Base-by-base conservation (phyloP, 2,113 vertebrate genomes). In the Colistium nudipinnis region DNA sequence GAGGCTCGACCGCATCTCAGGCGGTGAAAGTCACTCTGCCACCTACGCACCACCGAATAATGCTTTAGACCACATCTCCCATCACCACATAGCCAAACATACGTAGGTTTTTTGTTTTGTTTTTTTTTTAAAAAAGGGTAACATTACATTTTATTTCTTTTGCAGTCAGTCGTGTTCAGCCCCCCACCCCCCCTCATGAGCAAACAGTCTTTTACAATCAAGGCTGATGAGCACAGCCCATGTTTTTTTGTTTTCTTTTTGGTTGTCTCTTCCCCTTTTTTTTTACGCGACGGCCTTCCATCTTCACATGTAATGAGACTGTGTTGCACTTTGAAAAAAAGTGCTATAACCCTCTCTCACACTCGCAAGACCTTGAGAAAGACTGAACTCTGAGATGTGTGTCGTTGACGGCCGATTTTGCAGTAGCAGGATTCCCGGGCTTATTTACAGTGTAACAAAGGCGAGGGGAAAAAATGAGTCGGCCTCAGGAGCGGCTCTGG, bases 401-500 rank as follows among this genome's bases (percentile, higher is more conserved):
- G 74, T 55, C 44, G 70, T 70, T 61, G 70, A 67, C 60, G 11
- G 56, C 51, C 41, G 41, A 20, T 71, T 76, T 72, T 72, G 73
- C 66, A 53, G 81, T 60, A 52, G 63, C 56, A 69, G 62, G 62
- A 24, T 49, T 70, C 8, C n/a, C 16, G 60, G 63, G n/a, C n/a
- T 72, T 80, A 86, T 90, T 76, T 89, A 86, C 90, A 90, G 65
- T 28, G 64, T 55, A 57, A 43, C 52, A 53, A 31, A 52, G 44
- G 38, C 39, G 3, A 17, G 33, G 47, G 10, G 38, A 2, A 6
- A n/a, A n/a, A n/a, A n/a, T n/a, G n/a, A 60, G 12, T 39, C 9
- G 7, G n/a, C 70, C 87, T 96, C 93, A 96, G 75, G 95, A 93
- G 71, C 96, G 90, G 74, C 80, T 92, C 88, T 96, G 94, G 66